Evolutionary conservation across 2,888 invertebrate species (phyloP), one percentile per base, ranked within the genome.

Genomic region (Microdon myrmicae): DNA sequence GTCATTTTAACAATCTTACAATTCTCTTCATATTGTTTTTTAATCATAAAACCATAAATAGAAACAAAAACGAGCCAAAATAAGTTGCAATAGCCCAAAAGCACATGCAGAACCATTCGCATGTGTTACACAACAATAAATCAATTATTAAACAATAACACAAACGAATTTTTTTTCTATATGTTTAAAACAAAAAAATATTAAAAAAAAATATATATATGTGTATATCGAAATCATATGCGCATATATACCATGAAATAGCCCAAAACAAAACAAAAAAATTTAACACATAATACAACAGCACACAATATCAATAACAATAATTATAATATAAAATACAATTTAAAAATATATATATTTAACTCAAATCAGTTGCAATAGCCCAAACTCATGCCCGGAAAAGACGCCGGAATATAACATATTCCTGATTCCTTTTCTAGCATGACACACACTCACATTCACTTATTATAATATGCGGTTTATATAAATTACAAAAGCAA

Each of bases 51-150:
- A n/a, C 3, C 3, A 34, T 34, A 34, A 29, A 16, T n/a, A 37
- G 16, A 37, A n/a, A 44, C 10, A 12, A 29, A 19, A 37, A 26
- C 3, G 43, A 12, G 26, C 23, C n/a, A 34, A 20, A 45, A 6
- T 59, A 39, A 53, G 44, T 56, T 64, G 61, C 61, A 64, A 64
- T 64, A 64, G 61, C 61, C 61, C 61, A 51, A 51, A 49, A 29
- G 32, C 61, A 56, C 45, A 51, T 51, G 32, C 41, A 31, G 22
- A 7, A 38, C 19, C 12, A 51, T 4, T 3, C 20, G 38, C 45
- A 51, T 56, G 61, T 51, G 56, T 51, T 25, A 61, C 61, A 55
- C 49, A 56, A 49, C 32, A 49, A 45, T 28, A 28, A 35, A 20
- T 45, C 13, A 47, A 39, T 41, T 48, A n/a, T n/a, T n/a, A n/a